These are phyloP conservation scores for Macrocentrus cingulum DNA, from an alignment of 1,140 invertebrate genomes.

Conservation along the genomic window DNA sequence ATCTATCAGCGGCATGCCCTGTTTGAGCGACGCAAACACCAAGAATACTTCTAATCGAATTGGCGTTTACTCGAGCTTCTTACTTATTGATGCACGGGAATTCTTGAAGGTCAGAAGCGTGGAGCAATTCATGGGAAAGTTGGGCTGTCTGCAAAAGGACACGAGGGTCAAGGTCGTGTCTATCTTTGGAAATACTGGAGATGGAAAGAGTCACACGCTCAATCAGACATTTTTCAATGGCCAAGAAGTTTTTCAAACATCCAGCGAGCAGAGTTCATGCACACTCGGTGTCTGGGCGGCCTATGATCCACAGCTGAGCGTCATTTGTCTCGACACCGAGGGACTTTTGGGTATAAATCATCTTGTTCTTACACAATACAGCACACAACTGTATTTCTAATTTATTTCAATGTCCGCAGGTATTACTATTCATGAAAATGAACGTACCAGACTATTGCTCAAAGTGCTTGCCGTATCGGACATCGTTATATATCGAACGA, in stretches of 20 bases:
- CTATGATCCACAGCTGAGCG: slow-evolving; percentile 66
- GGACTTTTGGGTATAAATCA: slow-evolving; percentile 64
- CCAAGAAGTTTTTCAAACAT: slow-evolving; percentile 74
- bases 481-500: slow-evolving; percentile 78
- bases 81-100: slow-evolving; percentile 63
- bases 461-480: slow-evolving; percentile 78
- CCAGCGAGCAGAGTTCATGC: slow-evolving; percentile 71
- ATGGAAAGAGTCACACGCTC: slow-evolving; percentile 82
- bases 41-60: slow-evolving; percentile 18
- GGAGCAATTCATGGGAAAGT: slow-evolving; percentile 59
- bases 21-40: slow-evolving; percentile 12
- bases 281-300: slow-evolving; percentile 83
- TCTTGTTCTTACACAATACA: not conserved
- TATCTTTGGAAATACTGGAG: slow-evolving; percentile 86
- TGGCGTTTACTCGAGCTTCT: slow-evolving; percentile 50
- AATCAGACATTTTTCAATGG: slow-evolving; percentile 82
- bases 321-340: slow-evolving; percentile 81
- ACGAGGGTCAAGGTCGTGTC: slow-evolving; percentile 79
- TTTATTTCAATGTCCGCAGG: slow-evolving; percentile 38
- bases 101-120: slow-evolving; percentile 57
- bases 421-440: slow-evolving; percentile 69
- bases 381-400: not conserved
- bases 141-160: slow-evolving; percentile 53
- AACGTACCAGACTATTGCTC: slow-evolving; percentile 72
- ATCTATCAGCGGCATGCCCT: slow-evolving; percentile 23